Evolutionary conservation across 2,888 invertebrate genomes (phyloP), one percentile per base, ranked within the genome.

Genomic region (Hemistola chrysoprasaria): DNA sequence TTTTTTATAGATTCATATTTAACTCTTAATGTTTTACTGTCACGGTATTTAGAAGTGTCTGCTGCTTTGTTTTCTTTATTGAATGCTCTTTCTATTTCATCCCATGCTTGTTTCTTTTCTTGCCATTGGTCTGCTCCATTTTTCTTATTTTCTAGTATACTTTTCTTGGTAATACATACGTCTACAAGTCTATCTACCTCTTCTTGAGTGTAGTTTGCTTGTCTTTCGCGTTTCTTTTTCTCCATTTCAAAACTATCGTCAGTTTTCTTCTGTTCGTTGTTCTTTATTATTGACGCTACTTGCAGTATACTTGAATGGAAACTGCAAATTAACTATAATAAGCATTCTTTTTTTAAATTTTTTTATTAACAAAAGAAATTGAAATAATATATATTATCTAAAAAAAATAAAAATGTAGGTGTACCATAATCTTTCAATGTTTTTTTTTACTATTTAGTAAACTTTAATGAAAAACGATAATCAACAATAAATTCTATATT

Each of bases 261-360:
- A 2, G 9, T 5, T 34, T 39, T 43, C 8, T 22, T 38, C 4
- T 39, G 34, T 9, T 43, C 43, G 8, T 43, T 43, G 10, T 43
- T 38, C 34, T 43, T 43, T 20, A 43, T 43, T 1, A 43, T 39
- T 1, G 38, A 39, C 20, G 43, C 43, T 1, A 43, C 43, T 30
- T 43, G 38, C 1, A 43, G 24, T 20, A 43, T 43, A 11, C 43
- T 43, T 30, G 43, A 34, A 30, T 43, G 43, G 6, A 38, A 38
- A 16, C 43, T 43, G 36, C n/a, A 31, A 30, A n/a, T n/a, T n/a
- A n/a, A n/a, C n/a, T n/a, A n/a, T n/a, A n/a, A n/a, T n/a, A n/a
- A n/a, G n/a, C n/a, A n/a, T n/a, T n/a, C n/a, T n/a, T n/a, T n/a
- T n/a, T n/a, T n/a, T n/a, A n/a, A n/a, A n/a, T n/a, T n/a, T n/a